Evolutionary conservation across 1,140 invertebrate genomes (phyloP), one percentile per base, ranked within the genome.

Genomic region (Drosophila arawakana): DNA sequence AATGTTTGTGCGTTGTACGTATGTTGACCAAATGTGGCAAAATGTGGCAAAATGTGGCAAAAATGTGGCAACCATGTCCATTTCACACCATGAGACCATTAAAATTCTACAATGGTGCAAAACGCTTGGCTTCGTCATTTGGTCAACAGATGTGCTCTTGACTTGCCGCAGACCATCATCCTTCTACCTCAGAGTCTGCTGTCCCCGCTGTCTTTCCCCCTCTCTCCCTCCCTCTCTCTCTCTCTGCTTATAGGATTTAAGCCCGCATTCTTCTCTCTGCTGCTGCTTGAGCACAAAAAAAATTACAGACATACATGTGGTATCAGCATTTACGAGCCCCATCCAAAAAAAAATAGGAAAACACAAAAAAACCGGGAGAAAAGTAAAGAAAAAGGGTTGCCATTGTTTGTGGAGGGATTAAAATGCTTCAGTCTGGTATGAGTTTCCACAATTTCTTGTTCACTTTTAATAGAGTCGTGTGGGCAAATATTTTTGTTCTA

Each of bases 391-490:
- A 54, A 62, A 46, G 50, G 68, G 67, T 78, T 78, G 75, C 78
- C 82, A 55, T 80, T 86, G 82, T 76, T 78, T 86, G 80, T 78
- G 78, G 60, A 81, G 59, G 79, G 73, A 62, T 66, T 70, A 75
- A 73, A 80, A 9, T 41, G 52, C 60, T 69, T 63, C 61, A 57
- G 41, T 73, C 55, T 65, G 73, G 58, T 67, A 13, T 8, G 50
- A 37, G 50, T 37, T 60, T 79, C 60, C 41, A 63, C 54, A 52
- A 63, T 75, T 70, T 59, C n/a, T 21, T 88, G 83, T 78, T 86
- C 75, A 76, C 39, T 76, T 86, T 82, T 82, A 82, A 82, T 88
- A 73, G 79, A 85, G 82, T 86, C 82, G 81, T 78, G 70, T 81
- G 78, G 69, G 78, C 75, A 85, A 81, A 85, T 86, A 85, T 82